Percentiles rank a stretch among this genome's conserved stretches.
Conservation (phyloP, 2,888 invertebrate genomes). For the Drosophila mimica region DNA sequence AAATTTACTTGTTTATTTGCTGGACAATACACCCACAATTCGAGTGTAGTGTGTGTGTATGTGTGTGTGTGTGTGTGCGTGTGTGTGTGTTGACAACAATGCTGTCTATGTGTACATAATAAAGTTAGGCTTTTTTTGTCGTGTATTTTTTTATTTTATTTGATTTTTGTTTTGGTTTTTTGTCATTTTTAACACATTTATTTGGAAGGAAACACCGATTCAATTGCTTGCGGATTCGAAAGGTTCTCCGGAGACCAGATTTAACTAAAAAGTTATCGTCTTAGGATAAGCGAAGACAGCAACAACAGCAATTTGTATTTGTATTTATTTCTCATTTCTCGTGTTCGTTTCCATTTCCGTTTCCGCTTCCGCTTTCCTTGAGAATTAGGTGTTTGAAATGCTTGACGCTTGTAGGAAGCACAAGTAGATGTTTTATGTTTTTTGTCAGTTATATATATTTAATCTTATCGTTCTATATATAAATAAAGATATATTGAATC, state of each 20-base stretch:
- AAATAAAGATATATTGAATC: too few relatives aligned
- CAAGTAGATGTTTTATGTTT: not conserved
- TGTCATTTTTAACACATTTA: not conserved
- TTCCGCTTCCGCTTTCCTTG: not conserved
- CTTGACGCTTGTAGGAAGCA: not conserved
- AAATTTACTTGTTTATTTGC: not conserved
- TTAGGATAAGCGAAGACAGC: too few relatives aligned
- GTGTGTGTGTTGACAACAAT: too few relatives aligned
- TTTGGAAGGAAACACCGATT: conserved; percentile 1
- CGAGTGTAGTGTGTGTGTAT: too few relatives aligned
- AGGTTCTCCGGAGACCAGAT: not conserved
- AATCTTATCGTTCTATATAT: not conserved
- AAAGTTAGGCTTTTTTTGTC: not conserved
- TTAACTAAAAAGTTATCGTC: too few relatives aligned
- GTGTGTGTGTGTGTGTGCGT: too few relatives aligned
- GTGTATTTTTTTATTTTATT: not conserved
- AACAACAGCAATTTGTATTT: too few relatives aligned
- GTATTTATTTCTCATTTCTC: too few relatives aligned
- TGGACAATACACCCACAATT: not conserved
- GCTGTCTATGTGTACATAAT: conserved; percentile 5
- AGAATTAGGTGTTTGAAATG: not conserved
- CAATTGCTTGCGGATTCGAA: not conserved
- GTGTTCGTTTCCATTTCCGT: not conserved
- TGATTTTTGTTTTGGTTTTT: not conserved
- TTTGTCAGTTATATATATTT: too few relatives aligned